Conservation (phyloP, 2,797 vertebrate species). For the Iguana delicatissima region DNA sequence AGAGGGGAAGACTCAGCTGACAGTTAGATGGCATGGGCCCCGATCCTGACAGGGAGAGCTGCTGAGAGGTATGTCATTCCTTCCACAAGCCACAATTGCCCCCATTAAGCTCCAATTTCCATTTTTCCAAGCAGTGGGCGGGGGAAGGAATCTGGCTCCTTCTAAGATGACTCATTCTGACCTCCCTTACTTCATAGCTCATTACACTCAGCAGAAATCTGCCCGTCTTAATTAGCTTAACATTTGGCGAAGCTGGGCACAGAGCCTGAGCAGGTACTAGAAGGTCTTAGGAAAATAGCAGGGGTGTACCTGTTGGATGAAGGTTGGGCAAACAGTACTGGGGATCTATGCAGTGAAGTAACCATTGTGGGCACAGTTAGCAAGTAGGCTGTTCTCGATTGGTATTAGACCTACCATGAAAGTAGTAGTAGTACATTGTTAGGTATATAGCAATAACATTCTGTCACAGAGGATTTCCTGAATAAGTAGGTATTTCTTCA, state of each 20-base stretch:
- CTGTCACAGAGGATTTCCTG: neutral
- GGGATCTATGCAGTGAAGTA: neutral
- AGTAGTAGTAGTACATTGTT: fast-evolving
- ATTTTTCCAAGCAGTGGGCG: constrained; percentile 39
- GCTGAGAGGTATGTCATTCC: constrained; percentile 68
- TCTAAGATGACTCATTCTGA: constrained; percentile 38
- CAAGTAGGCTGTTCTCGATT: neutral
- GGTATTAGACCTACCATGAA: fast-evolving
- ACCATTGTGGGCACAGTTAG: fast-evolving
- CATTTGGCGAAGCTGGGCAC: fast-evolving
- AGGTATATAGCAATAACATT: neutral
- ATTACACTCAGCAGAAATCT: neutral
- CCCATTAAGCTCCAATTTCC: constrained; percentile 39
- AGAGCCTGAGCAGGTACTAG: neutral
- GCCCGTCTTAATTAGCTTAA: neutral
- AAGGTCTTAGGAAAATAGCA: neutral
- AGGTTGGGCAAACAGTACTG: fast-evolving
- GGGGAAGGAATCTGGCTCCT: constrained; percentile 51
- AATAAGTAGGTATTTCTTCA: fast-evolving
- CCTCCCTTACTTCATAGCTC: constrained; percentile 22
- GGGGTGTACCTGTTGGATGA: fast-evolving
- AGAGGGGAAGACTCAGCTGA: constrained; percentile 64
- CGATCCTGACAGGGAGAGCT: constrained; percentile 61
- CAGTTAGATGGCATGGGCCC: constrained; percentile 62
- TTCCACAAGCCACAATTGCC: constrained; percentile 56